A percentile compares a stretch with the other conserved stretches of the same genome.
Evolutionary conservation across 2,888 invertebrate species (phyloP).

Genomic region (Malacosoma neustria): DNA sequence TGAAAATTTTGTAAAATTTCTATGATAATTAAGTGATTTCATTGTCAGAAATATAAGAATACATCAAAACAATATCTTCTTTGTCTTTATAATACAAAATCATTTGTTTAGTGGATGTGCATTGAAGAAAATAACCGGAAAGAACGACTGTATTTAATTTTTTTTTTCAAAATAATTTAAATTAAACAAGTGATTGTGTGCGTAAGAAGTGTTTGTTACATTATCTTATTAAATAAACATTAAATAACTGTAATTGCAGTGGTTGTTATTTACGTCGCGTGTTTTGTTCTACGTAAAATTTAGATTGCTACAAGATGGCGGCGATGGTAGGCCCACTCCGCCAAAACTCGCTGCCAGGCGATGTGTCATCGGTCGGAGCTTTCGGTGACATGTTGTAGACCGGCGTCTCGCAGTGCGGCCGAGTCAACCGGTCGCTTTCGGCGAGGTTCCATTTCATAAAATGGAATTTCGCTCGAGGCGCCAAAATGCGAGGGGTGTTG

Average conservation of each 20-base stretch:
- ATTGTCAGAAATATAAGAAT: constrained; percentile 20
- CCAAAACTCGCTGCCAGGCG: constrained; percentile 66
- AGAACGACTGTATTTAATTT: constrained; percentile 45
- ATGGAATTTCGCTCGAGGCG: constrained; percentile 74
- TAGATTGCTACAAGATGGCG: constrained; percentile 73
- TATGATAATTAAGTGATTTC: constrained; percentile 30
- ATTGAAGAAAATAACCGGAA: constrained; percentile 65
- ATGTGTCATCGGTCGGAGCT: constrained; percentile 62
- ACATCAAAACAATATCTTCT: constrained; percentile 20
- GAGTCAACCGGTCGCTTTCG: constrained; percentile 50
- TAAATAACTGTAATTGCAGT: constrained; percentile 11
- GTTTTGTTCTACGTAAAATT: constrained; percentile 71
- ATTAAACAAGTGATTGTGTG: constrained; percentile 22
- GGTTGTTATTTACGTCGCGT: constrained; percentile 61
- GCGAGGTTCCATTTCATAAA: constrained; percentile 69
- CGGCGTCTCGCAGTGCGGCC: constrained; percentile 56
- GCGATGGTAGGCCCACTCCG: constrained; percentile 68
- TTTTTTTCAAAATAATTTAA: constrained; percentile 29
- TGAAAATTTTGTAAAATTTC: constrained; percentile 49
- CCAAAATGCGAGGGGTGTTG: constrained; percentile 74
- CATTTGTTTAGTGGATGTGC: constrained; percentile 53
- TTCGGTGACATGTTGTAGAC: constrained; percentile 58
- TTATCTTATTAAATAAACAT: constrained; percentile 1
- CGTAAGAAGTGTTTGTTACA: constrained; percentile 20
- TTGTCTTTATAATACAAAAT: constrained; percentile 19